Evolutionary conservation across 2,888 invertebrate species (phyloP), one percentile per base, ranked within the genome.

Genomic region (Drosophila vallismaia): DNA sequence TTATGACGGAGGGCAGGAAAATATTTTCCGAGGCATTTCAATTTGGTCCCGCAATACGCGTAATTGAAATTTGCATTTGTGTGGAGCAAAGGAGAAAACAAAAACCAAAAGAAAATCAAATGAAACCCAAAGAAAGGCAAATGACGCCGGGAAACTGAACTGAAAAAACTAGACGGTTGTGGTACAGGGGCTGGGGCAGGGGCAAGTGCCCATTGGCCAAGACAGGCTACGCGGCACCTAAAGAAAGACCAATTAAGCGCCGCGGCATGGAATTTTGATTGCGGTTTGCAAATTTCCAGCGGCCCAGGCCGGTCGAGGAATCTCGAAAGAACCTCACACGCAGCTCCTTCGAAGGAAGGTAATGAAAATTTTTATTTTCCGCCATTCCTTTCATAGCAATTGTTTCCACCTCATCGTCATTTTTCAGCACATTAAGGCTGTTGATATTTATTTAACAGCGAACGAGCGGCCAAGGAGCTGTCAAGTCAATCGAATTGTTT

Each of bases 61-160:
- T 85, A 82, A 82, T 85, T 87, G 88, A 85, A 83, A 87, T 82
- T 87, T 82, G 88, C 88, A 87, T 87, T 87, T 85, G 72, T 76
- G 73, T 73, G 82, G 57, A 51, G 53, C 66, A 67, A 67, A 53
- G 67, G 66, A 68, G 70, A 71, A 77, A 71, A 48, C 52, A 60
- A 55, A 49, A 50, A 54, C 19, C n/a, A 38, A 70, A 53, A 42
- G 50, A 57, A 69, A 51, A 29, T 42, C 26, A 29, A 52, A 52
- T 42, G 52, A 29, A 42, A 63, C 45, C 36, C 45, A 63, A 64
- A 51, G 70, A 59, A 60, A 44, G 40, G 9, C 45, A 29, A 59
- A 56, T 49, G 31, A 44, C 14, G 3, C 19, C 40, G 40, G 46
- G 45, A 54, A 4, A 45, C 46, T 5, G 12, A 56, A 50, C 36